Percentiles rank a stretch among this genome's conserved stretches.
Conservation (phyloP, 2,888 invertebrate genomes). For the Tinea pellionella region DNA sequence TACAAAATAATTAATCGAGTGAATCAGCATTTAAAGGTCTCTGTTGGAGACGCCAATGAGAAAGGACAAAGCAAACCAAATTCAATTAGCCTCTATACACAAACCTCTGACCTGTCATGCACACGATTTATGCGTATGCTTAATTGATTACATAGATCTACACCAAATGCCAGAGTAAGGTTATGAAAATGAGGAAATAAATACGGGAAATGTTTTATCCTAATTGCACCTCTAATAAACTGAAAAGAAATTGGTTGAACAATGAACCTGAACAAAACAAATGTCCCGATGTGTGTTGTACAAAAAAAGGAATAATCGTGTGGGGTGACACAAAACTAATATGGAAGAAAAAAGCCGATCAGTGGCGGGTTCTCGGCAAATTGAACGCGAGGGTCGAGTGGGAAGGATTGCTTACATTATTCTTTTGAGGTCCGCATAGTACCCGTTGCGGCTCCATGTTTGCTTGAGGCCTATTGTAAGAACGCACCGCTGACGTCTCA, state of each 20-base stretch:
- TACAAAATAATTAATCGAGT: neutral
- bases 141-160: constrained; percentile 25
- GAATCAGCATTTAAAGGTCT: neutral
- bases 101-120: constrained; percentile 22
- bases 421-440: constrained; percentile 21
- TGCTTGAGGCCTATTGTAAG: constrained; percentile 12
- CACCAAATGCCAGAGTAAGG: neutral
- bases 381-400: constrained; percentile 20
- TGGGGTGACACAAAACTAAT: constrained; percentile 17
- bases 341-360: constrained; percentile 21
- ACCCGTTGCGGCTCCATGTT: constrained; percentile 12
- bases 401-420: constrained; percentile 22
- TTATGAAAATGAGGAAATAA: neutral
- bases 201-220: neutral
- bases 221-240: neutral
- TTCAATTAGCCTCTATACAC: constrained; percentile 53
- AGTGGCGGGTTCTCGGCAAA: constrained; percentile 21
- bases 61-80: constrained; percentile 29
- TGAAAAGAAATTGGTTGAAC: neutral
- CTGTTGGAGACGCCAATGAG: constrained; percentile 14
- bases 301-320: constrained; percentile 13
- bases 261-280: neutral
- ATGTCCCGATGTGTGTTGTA: neutral
- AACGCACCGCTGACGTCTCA: constrained; percentile 23
- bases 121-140: constrained; percentile 40